phyloP scores from a whole-genome alignment of 2,113 vertebrate species.

The Hemiscyllium ocellatum region DNA sequence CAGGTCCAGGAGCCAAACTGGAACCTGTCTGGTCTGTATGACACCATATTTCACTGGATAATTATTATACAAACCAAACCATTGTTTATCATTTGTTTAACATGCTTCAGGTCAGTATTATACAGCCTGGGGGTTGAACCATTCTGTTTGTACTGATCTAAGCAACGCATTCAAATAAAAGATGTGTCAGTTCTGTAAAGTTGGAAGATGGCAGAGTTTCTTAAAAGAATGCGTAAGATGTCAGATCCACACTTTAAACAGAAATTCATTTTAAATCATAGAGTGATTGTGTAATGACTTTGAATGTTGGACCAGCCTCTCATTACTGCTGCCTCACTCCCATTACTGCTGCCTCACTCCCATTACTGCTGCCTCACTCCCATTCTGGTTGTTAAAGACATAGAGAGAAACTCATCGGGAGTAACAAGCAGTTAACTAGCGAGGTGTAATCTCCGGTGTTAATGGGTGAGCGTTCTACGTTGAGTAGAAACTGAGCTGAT shows the following conservation, averaged over 20 bases:
- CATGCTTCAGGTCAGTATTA: neutral
- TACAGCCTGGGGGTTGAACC: neutral
- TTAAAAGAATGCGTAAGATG: neutral
- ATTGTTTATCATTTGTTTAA: neutral
- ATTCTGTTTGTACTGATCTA: neutral
- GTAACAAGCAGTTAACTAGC: neutral
- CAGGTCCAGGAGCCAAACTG: neutral
- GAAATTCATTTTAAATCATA: neutral
- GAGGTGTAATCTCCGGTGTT: neutral
- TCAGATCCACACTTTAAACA: neutral
- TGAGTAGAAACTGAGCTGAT: neutral
- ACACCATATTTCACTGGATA: neutral
- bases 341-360: too few relatives aligned
- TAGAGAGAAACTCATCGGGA: neutral
- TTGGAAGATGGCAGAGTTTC: neutral
- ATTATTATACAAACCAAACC: neutral
- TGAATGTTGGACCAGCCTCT: too few relatives aligned
- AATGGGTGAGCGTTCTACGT: neutral
- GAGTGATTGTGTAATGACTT: neutral
- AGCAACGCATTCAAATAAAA: neutral
- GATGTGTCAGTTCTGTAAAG: neutral
- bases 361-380: neutral
- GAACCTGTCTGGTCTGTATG: neutral
- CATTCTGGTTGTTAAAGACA: neutral
- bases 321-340: neutral